Conservation (phyloP, 2,888 invertebrate genomes). For the Prenolepis imparis region DNA sequence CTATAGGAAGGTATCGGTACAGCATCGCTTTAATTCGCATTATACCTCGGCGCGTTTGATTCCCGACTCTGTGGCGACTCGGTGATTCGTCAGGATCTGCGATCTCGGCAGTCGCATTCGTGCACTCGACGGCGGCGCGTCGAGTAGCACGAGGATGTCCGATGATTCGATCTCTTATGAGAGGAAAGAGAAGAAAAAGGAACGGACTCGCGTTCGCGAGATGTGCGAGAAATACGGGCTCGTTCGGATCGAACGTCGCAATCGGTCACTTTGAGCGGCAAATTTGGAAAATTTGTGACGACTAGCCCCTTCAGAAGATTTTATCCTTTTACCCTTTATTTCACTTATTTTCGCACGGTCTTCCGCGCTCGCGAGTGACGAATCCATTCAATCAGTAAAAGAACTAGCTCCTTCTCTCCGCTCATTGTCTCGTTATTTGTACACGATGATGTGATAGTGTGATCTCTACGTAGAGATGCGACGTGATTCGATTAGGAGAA, state of each 20-base stretch:
- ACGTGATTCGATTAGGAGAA: conserved; percentile 22
- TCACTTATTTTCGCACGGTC: neutral
- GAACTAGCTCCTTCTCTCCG: conserved; percentile 30
- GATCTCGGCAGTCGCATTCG: conserved; percentile 69
- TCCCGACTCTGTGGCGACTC: conserved; percentile 11
- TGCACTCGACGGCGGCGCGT: conserved; percentile 77
- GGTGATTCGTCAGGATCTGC: conserved; percentile 32
- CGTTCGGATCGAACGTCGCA: conserved; percentile 16
- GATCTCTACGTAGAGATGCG: conserved; percentile 42
- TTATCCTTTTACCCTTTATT: neutral
- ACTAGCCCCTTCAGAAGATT: neutral
- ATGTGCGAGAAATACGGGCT: conserved; percentile 16
- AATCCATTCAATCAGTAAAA: conserved; percentile 28
- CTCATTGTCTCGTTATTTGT: neutral
- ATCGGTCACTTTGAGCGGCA: conserved; percentile 38
- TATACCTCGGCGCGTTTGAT: conserved; percentile 13
- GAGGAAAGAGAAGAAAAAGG: neutral
- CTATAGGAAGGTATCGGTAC: neutral
- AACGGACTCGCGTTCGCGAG: neutral
- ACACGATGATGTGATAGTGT: neutral
- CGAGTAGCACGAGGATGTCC: conserved; percentile 11
- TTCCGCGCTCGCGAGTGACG: neutral
- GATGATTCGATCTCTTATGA: neutral
- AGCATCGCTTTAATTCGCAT: neutral
- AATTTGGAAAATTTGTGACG: conserved; percentile 40